phyloP scores from a whole-genome alignment of 2,113 vertebrate genomes.

The Cranoglanis bouderius region DNA sequence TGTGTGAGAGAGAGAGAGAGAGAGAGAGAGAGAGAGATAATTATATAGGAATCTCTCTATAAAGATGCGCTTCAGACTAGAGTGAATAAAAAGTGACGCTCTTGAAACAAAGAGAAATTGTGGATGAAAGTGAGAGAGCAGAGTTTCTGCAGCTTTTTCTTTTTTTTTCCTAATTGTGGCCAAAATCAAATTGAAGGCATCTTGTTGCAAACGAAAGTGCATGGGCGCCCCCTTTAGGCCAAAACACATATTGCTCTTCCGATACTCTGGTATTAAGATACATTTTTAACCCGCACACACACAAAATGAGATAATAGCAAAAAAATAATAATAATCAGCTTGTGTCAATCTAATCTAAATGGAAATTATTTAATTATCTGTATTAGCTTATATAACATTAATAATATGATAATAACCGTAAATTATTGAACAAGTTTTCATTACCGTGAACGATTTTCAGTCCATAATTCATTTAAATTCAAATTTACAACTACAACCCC shows the following conservation, averaged over 20 bases:
- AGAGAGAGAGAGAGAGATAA: not conserved
- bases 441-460: not conserved
- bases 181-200: not conserved
- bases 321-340: not conserved
- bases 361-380: not conserved
- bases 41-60: not conserved
- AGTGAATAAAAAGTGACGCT: not conserved
- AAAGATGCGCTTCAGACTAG: not conserved
- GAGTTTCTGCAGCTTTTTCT: not conserved
- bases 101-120: not conserved
- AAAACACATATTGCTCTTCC: not conserved
- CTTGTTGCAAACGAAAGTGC: not conserved
- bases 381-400: not conserved
- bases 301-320: not conserved
- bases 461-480: not conserved
- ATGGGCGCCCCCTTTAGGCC: conserved; percentile 2
- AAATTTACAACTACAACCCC: not conserved
- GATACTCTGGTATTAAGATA: not conserved
- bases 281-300: not conserved
- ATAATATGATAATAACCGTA: too few relatives aligned
- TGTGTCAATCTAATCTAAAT: not conserved
- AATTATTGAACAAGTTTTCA: not conserved
- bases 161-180: not conserved
- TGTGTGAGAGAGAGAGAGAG: not conserved
- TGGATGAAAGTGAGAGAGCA: not conserved